These are phyloP conservation scores for Siderastrea radians DNA, from an alignment of 92 coral and sea anemone species.

Conservation along the genomic window DNA sequence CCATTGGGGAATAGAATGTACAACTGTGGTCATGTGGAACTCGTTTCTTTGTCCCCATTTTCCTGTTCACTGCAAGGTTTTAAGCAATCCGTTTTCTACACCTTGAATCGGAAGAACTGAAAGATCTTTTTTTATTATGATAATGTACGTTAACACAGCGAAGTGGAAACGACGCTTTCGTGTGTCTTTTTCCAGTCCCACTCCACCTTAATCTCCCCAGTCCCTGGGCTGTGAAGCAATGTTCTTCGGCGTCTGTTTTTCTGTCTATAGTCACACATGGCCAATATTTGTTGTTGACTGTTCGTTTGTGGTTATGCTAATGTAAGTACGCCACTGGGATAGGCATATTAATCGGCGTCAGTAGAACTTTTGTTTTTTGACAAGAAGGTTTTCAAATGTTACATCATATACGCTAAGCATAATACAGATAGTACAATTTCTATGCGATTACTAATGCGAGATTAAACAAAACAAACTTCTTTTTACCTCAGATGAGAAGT, in stretches of 20 bases:
- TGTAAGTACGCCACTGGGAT: not conserved
- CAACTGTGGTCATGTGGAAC: too few relatives aligned
- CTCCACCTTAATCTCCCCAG: not conserved
- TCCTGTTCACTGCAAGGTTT: too few relatives aligned
- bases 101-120: too few relatives aligned
- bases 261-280: not conserved
- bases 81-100: too few relatives aligned
- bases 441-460: too few relatives aligned
- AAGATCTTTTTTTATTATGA: too few relatives aligned
- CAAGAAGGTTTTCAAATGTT: not conserved
- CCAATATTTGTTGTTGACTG: not conserved
- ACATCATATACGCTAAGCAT: not conserved
- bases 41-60: too few relatives aligned
- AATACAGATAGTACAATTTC: too few relatives aligned
- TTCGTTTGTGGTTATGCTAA: not conserved
- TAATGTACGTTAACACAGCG: too few relatives aligned
- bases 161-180: too few relatives aligned
- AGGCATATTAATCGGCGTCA: not conserved
- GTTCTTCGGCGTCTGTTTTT: not conserved
- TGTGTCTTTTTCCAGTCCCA: not conserved
- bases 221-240: not conserved
- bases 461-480: too few relatives aligned
- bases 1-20: too few relatives aligned
- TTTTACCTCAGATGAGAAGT: not conserved
- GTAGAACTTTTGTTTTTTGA: not conserved